Conservation (phyloP, 2,888 invertebrate species). For the Geotrupes spiniger region DNA sequence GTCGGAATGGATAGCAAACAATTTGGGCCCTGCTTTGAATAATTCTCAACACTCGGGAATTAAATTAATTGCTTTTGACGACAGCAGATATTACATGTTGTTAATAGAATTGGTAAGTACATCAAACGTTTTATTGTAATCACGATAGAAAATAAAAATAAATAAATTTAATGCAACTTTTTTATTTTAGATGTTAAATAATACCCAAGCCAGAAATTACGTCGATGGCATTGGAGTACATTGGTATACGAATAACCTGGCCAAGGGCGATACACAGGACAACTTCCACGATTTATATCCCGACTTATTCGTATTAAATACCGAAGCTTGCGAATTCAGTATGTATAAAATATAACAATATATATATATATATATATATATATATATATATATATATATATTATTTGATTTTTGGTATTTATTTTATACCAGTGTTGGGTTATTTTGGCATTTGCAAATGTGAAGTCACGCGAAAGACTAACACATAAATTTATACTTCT, state of each 20-base stretch:
- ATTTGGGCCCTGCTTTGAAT: slow-evolving; percentile 73
- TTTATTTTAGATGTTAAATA: slow-evolving; percentile 38
- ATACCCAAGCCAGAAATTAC: slow-evolving; percentile 55
- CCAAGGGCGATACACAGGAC: slow-evolving; percentile 58
- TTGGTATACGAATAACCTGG: slow-evolving; percentile 72
- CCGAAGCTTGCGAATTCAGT: slow-evolving; percentile 74
- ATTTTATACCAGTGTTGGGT: too few species aligned
- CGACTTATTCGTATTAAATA: slow-evolving; percentile 62
- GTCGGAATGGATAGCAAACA: slow-evolving; percentile 65
- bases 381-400: too few species aligned
- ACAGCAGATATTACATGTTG: slow-evolving; percentile 65
- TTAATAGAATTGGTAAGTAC: slow-evolving; percentile 50
- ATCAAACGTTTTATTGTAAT: neutral
- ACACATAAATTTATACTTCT: slow-evolving; percentile 56
- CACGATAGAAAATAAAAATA: neutral
- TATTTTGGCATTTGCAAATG: too few species aligned
- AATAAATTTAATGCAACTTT: neutral
- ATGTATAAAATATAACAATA: too few species aligned
- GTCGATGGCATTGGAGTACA: slow-evolving; percentile 78
- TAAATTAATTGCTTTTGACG: slow-evolving; percentile 74
- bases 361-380: too few species aligned
- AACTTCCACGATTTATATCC: slow-evolving; percentile 46
- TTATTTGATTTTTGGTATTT: too few species aligned
- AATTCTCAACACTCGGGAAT: slow-evolving; percentile 57
- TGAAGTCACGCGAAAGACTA: slow-evolving; percentile 46